Evolutionary conservation across 2,888 invertebrate species (phyloP).

Genomic region (Cremastinae sp.): DNA sequence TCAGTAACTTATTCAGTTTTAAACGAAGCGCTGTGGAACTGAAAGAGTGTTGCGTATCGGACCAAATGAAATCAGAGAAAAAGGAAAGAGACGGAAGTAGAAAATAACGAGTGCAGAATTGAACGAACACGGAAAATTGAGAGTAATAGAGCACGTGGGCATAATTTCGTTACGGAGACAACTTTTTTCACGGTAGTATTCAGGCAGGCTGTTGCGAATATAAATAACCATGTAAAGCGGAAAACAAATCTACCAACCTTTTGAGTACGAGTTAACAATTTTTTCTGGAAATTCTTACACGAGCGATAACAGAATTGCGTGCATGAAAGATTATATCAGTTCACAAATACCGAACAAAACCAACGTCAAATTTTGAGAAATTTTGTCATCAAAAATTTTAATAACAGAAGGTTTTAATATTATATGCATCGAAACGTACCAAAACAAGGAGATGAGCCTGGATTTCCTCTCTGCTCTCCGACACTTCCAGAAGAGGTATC

Average conservation of each 20-base stretch:
- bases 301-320: no score
- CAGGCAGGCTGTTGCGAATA: background rate
- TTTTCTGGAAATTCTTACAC: no score
- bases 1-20: background rate
- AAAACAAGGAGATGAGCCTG: no score
- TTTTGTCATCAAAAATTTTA: no score
- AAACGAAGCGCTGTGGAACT: background rate
- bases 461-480: background rate
- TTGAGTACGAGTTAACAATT: no score
- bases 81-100: conserved; percentile 3
- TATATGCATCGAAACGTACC: no score
- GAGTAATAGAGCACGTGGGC: conserved; percentile 42
- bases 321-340: no score
- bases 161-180: conserved; percentile 29
- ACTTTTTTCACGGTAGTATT: background rate
- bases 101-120: conserved; percentile 2
- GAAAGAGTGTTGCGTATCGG: background rate
- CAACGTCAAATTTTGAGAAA: no score
- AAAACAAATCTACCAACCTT: background rate
- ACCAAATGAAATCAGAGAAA: conserved; percentile 33
- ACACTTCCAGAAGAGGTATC: background rate
- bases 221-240: conserved; percentile 14
- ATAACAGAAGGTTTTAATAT: no score
- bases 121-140: conserved; percentile 23
- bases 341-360: no score